phyloP scores from a whole-genome alignment of 1,140 invertebrate genomes.

The Amyelois transitella region DNA sequence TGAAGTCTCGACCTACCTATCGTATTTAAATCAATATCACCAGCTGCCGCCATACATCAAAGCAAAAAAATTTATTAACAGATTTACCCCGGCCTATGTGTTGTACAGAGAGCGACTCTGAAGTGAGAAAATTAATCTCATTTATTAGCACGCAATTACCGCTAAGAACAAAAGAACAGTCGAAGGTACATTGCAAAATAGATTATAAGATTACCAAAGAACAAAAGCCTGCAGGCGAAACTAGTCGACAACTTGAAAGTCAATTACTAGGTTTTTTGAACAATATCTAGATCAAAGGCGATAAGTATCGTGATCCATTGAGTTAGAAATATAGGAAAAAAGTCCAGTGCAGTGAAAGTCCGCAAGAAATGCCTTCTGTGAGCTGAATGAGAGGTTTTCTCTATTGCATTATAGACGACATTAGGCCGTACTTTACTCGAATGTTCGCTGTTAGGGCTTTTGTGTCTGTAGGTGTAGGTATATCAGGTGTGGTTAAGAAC shows the following conservation, averaged over 20 bases:
- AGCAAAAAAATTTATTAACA: neutral
- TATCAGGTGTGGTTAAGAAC: too few species aligned
- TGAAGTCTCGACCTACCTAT: too few species aligned
- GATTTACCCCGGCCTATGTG: neutral
- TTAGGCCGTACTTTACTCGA: neutral
- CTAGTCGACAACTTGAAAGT: neutral
- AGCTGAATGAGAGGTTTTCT: slow-evolving; percentile 9
- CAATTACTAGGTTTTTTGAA: neutral
- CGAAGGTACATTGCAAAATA: neutral
- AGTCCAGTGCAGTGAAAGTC: slow-evolving; percentile 13
- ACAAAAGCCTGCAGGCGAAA: slow-evolving; percentile 6
- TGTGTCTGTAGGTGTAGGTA: too few species aligned
- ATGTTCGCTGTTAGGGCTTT: neutral
- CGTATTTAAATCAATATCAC: too few species aligned
- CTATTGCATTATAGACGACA: slow-evolving; percentile 9
- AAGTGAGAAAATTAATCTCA: neutral
- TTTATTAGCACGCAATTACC: neutral
- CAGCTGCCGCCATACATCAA: too few species aligned
- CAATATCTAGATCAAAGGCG: slow-evolving; percentile 8
- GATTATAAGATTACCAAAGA: neutral
- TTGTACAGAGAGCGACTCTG: neutral
- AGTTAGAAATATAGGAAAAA: slow-evolving; percentile 13
- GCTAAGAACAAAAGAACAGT: neutral
- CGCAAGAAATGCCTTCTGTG: slow-evolving; percentile 6
- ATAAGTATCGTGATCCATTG: slow-evolving; percentile 11